These are phyloP conservation scores for Papilio polyxenes DNA, from an alignment of 1,140 invertebrate species.

Conservation along the genomic window DNA sequence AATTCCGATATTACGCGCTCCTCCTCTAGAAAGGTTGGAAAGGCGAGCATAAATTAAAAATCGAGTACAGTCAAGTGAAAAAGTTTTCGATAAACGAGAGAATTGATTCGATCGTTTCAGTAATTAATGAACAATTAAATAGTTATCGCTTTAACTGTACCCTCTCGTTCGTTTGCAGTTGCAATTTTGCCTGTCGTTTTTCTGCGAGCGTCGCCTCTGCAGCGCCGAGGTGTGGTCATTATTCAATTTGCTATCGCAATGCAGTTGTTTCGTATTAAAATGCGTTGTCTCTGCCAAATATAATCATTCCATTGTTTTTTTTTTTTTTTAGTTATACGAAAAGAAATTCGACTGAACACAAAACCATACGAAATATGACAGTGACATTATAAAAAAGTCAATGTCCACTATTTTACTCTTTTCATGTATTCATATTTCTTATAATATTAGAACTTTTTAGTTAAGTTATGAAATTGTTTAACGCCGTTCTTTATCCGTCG, in stretches of 20 bases:
- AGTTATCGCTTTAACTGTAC: conserved; percentile 27
- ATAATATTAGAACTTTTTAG: not conserved
- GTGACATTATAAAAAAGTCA: not conserved
- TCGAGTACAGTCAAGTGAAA: conserved; percentile 13
- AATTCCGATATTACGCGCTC: not conserved
- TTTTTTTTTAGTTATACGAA: not conserved
- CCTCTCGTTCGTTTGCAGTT: conserved; percentile 24
- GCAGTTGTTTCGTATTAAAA: conserved; percentile 27
- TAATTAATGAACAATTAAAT: conserved; percentile 30
- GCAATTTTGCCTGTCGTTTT: conserved; percentile 19
- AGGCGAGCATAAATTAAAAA: conserved; percentile 19
- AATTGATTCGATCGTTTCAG: conserved; percentile 22
- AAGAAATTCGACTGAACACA: not conserved
- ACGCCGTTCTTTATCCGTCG: conserved; percentile 23
- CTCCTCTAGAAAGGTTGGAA: not conserved
- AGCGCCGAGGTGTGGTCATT: conserved; percentile 9
- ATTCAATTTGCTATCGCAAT: conserved; percentile 25
- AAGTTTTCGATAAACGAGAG: conserved; percentile 21
- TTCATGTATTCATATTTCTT: not conserved
- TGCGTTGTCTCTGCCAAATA: conserved; percentile 2
- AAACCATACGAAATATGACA: too few relatives aligned
- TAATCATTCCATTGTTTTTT: not conserved
- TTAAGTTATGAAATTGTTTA: conserved; percentile 23
- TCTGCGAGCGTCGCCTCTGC: conserved; percentile 6
- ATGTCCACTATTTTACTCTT: not conserved